These are phyloP conservation scores for Thalpophila matura DNA, from an alignment of 2,888 invertebrate genomes.

Conservation along the genomic window DNA sequence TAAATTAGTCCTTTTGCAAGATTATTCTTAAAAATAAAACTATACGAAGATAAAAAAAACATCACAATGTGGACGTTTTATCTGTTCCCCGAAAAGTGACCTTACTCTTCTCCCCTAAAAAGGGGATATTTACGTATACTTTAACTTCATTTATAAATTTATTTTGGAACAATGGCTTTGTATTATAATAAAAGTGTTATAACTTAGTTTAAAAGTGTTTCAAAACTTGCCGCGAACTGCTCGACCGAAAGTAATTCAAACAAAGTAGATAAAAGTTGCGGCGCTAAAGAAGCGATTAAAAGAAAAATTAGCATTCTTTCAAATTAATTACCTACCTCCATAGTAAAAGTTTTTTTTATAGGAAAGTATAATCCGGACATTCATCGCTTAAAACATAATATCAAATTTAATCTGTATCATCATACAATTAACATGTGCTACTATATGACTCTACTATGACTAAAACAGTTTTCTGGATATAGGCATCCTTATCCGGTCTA, in stretches of 20 bases:
- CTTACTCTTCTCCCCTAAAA: not conserved
- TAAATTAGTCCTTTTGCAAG: no score
- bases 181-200: constrained; percentile 71
- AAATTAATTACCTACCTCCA: constrained; percentile 89
- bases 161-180: constrained; percentile 68
- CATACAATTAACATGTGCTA: not conserved
- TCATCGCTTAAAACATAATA: constrained; percentile 69
- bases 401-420: constrained; percentile 58
- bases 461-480: no score
- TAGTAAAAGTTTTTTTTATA: constrained; percentile 87
- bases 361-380: constrained; percentile 79
- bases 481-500: no score
- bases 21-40: not conserved
- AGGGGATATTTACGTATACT: constrained; percentile 22
- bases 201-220: constrained; percentile 77
- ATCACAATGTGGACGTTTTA: not conserved
- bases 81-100: not conserved
- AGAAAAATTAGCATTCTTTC: constrained; percentile 89
- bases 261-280: constrained; percentile 90
- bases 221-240: constrained; percentile 80
- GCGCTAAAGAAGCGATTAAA: constrained; percentile 88
- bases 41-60: not conserved
- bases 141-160: constrained; percentile 51
- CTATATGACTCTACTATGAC: no score
- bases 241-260: constrained; percentile 88